These are phyloP conservation scores for Dunckerocampus dactyliophorus DNA, from an alignment of 2,113 vertebrate species.

Conservation along the genomic window DNA sequence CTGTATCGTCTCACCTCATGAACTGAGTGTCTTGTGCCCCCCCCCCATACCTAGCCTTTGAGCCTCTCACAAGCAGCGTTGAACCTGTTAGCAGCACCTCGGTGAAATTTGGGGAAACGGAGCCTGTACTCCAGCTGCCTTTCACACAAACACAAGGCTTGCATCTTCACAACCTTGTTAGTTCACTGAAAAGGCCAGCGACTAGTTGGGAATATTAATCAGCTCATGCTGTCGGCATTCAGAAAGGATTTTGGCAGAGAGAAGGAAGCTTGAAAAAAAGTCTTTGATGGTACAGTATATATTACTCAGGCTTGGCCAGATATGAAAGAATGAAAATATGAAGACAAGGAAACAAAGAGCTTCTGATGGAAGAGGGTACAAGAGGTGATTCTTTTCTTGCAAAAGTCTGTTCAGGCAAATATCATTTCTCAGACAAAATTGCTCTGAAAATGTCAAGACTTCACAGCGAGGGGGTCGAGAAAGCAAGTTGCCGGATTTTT, in stretches of 20 bases:
- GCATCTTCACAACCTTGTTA: constrained; percentile 69
- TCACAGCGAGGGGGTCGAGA: background rate
- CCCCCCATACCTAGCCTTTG: background rate
- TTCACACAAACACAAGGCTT: constrained; percentile 62
- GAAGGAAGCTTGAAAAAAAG: constrained; percentile 52
- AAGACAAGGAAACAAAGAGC: constrained; percentile 51
- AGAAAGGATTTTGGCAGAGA: constrained; percentile 63
- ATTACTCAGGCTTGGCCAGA: constrained; percentile 59
- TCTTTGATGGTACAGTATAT: constrained; percentile 63
- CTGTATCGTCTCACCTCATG: too few relatives aligned
- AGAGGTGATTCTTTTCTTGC: constrained; percentile 39
- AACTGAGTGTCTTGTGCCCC: too few relatives aligned
- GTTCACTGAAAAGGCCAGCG: constrained; percentile 70
- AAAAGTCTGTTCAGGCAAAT: constrained; percentile 56
- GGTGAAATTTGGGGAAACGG: constrained; percentile 35
- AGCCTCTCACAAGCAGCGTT: constrained; percentile 38
- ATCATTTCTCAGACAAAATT: constrained; percentile 54
- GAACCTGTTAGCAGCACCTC: constrained; percentile 50
- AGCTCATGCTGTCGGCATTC: constrained; percentile 61
- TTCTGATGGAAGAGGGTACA: constrained; percentile 28
- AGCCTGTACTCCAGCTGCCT: constrained; percentile 53
- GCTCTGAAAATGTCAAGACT: constrained; percentile 61
- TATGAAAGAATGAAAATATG: constrained; percentile 57
- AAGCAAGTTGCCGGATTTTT: too few relatives aligned
- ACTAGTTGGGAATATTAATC: constrained; percentile 74